Evolutionary conservation across 1,140 invertebrate species (phyloP).

Genomic region (Drosophila neocordata): DNA sequence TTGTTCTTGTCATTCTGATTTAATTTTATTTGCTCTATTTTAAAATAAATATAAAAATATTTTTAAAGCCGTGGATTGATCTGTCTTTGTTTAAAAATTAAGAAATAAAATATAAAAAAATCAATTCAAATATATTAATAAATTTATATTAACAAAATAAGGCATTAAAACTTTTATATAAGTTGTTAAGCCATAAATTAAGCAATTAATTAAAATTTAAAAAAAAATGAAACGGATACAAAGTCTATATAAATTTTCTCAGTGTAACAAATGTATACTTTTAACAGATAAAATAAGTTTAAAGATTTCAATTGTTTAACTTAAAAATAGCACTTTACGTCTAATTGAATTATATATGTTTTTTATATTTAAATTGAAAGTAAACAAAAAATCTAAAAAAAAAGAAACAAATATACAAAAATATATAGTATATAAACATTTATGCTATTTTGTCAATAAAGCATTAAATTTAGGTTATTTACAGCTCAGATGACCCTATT

Average conservation of each 20-base stretch:
- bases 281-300: not conserved
- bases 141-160: too few relatives aligned
- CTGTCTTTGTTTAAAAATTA: too few relatives aligned
- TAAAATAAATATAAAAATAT: too few relatives aligned
- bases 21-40: too few relatives aligned
- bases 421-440: slow-evolving; percentile 2
- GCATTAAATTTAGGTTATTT: slow-evolving; percentile 38
- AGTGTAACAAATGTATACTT: not conserved
- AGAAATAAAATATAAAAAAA: too few relatives aligned
- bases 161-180: too few relatives aligned
- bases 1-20: too few relatives aligned
- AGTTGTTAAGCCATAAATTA: too few relatives aligned
- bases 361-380: slow-evolving; percentile 48
- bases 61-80: too few relatives aligned
- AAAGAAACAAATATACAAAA: slow-evolving; percentile 29
- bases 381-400: slow-evolving; percentile 42
- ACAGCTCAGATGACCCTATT: slow-evolving; percentile 28
- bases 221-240: not conserved
- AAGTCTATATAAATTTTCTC: not conserved
- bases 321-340: slow-evolving; percentile 42
- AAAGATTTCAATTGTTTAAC: not conserved
- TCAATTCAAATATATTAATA: too few relatives aligned
- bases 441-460: slow-evolving; percentile 20
- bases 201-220: too few relatives aligned
- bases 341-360: slow-evolving; percentile 68